Conservation (phyloP, 2,113 vertebrate species). For the Chrysochloris asiatica region DNA sequence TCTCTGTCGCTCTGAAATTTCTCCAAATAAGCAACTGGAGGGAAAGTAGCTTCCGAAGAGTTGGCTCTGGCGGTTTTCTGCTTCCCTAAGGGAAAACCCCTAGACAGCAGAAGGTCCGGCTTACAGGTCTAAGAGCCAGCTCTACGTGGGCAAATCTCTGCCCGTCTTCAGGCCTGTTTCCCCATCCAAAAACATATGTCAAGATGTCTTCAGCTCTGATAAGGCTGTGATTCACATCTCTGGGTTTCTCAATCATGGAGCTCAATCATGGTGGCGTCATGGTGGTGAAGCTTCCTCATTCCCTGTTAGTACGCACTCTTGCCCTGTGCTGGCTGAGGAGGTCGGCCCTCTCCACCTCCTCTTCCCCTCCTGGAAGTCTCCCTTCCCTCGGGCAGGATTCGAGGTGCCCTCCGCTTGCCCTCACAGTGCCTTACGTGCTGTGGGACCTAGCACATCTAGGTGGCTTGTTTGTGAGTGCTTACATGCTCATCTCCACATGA, state of each 20-base stretch:
- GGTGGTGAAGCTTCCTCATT: background rate
- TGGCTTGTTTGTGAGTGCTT: background rate
- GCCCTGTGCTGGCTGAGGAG: background rate
- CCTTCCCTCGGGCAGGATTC: background rate
- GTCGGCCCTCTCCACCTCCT: rapidly evolving
- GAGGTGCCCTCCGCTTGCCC: background rate
- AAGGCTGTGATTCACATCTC: too few species aligned
- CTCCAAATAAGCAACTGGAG: background rate
- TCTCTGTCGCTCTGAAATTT: background rate
- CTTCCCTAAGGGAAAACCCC: too few species aligned
- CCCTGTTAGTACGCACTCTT: too few species aligned
- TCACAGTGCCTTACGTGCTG: background rate
- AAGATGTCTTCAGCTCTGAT: background rate
- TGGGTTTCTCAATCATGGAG: background rate
- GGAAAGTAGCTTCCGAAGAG: background rate
- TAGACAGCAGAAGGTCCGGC: background rate
- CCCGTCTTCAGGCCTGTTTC: background rate
- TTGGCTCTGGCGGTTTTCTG: background rate
- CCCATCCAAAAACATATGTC: background rate
- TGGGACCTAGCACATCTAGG: rapidly evolving
- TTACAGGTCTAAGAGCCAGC: too few species aligned
- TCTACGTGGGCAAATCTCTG: background rate
- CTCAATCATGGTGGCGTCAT: background rate
- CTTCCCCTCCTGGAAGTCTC: background rate
- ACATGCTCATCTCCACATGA: background rate